Conservation (phyloP, 1,140 invertebrate genomes). For the Zaprionus africanus region DNA sequence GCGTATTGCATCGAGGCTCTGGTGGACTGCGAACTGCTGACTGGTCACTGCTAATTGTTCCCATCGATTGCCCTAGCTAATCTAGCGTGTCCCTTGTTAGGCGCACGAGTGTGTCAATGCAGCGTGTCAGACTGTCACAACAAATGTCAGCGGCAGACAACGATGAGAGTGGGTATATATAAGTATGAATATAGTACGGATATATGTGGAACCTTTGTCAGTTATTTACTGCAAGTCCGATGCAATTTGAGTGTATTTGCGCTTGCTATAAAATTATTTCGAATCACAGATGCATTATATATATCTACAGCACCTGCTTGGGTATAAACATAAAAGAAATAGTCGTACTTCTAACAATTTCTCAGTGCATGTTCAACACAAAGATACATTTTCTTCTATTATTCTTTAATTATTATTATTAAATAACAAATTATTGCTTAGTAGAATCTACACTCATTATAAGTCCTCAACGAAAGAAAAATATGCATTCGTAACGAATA, state of each 20-base stretch:
- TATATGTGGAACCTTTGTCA: background rate
- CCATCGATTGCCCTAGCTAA: constrained; percentile 36
- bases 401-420: background rate
- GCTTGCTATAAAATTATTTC: background rate
- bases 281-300: background rate
- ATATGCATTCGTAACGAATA: background rate
- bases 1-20: constrained; percentile 53
- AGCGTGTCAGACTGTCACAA: constrained; percentile 16
- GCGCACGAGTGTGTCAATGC: constrained; percentile 13
- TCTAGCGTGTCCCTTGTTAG: constrained; percentile 22
- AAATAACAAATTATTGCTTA: background rate
- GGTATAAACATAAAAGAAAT: no score
- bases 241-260: background rate
- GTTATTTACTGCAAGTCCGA: background rate
- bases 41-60: constrained; percentile 32
- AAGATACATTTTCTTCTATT: background rate
- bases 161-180: background rate
- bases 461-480: background rate
- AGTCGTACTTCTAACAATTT: no score
- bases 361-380: no score
- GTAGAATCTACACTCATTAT: background rate
- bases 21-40: no score
- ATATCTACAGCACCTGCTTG: background rate
- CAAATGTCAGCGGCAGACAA: background rate
- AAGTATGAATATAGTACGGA: background rate